Base-by-base conservation (phyloP, 2,113 vertebrate species). In the Actenoides hombroni region DNA sequence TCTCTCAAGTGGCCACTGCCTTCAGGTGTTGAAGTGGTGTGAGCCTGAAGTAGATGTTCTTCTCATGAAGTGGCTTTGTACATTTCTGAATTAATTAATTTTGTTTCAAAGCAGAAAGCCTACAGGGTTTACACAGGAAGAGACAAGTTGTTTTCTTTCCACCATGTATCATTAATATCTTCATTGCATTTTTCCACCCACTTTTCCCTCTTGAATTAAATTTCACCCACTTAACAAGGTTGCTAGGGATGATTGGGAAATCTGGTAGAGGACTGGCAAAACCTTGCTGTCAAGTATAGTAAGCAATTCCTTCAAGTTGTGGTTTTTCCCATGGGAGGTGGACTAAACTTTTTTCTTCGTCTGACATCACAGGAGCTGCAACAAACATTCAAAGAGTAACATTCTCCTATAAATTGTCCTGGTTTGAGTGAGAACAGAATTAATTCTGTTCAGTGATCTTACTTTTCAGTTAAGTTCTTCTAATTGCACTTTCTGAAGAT, bases 51-150 rank as follows among this genome's bases (percentile, higher is more conserved):
- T 69, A 90, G 44, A 20, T 35, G 13, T 25, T 90, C 21, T 76
- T 71, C 20, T 73, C 31, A 40, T 46, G 4, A 91, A 83, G 12
- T 57, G 8, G 5, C 31, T 88, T 76, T 65, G 37, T 57, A 42
- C 10, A 40, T 65, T 94, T 81, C 60, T 77, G 63, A 83, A 80
- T 90, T 87, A 85, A 73, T 76, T 68, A 92, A 33, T 88, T 79
- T 65, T 77, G 79, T 86, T 90, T 88, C 79, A 94, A 88, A 94
- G 56, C 56, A 88, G 68, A 74, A 92, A 88, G 40, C 24, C 71
- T 83, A 49, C 49, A 76, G 54, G 68, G 13, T 6, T 83, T 92
- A 73, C 33, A 39, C 9, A 51, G 39, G 75, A 16, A 57, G 4
- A 69, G 28, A 16, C 26, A 69, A 83, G 31, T 29, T 88, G 35